phyloP scores from a whole-genome alignment of 2,888 invertebrate genomes.

The Vanessa cardui region DNA sequence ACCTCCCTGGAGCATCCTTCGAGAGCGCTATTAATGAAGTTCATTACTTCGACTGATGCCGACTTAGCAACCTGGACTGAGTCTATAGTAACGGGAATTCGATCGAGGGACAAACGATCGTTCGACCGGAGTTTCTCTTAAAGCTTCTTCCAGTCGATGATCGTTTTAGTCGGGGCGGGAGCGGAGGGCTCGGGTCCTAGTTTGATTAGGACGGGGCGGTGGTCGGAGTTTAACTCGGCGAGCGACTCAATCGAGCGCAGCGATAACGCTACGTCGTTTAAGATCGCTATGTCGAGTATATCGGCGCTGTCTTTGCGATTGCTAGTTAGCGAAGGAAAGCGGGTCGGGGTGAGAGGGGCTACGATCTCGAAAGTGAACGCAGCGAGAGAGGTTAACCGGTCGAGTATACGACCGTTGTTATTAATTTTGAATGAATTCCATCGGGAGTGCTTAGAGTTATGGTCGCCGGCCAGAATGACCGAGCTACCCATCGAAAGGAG shows the following conservation, averaged over 20 bases:
- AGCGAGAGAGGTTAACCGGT: not conserved
- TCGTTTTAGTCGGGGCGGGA: not conserved
- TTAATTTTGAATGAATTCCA: not conserved
- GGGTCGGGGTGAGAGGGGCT: not conserved
- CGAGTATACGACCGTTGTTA: not conserved
- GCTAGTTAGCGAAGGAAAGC: not conserved
- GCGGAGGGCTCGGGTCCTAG: not conserved
- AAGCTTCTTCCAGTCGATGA: not conserved
- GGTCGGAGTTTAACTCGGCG: conserved; percentile 15
- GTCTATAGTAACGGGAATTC: too few relatives aligned
- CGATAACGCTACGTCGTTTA: not conserved
- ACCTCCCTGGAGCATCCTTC: not conserved
- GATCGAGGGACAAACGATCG: not conserved
- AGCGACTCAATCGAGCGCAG: not conserved
- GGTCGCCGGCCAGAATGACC: conserved; percentile 21
- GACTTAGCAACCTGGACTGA: too few relatives aligned
- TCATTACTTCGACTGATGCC: too few relatives aligned
- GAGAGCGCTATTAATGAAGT: too few relatives aligned
- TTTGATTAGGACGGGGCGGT: conserved; percentile 8
- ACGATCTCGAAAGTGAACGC: not conserved
- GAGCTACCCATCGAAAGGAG: conserved; percentile 13
- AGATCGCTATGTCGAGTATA: conserved; percentile 5
- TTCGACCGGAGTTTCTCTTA: not conserved
- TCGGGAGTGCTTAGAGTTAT: conserved; percentile 18
- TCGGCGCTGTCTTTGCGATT: not conserved